Evolutionary conservation across 2,113 vertebrate genomes (phyloP).

Genomic region (Gasterosteus nipponicus): DNA sequence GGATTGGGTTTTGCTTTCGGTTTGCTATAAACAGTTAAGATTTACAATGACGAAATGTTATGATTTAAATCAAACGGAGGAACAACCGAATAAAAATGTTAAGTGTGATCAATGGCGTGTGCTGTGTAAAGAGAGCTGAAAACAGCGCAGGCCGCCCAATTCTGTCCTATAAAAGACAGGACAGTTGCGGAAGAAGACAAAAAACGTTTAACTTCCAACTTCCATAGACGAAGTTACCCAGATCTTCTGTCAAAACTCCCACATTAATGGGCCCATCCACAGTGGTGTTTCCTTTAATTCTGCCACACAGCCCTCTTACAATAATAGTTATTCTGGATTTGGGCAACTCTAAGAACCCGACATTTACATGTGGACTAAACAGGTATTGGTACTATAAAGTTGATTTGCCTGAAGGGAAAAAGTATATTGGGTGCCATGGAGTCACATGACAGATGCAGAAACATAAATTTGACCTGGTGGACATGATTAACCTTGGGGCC

Average conservation of each 20-base stretch:
- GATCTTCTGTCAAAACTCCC: background rate
- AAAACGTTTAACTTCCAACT: background rate
- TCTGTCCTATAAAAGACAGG: background rate
- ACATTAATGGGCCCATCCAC: background rate
- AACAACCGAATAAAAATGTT: background rate
- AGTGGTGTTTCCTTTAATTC: background rate
- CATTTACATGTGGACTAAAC: background rate
- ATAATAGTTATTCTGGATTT: background rate
- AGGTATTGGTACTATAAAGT: background rate
- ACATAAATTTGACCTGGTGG: background rate
- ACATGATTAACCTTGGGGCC: background rate
- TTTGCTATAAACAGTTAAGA: background rate
- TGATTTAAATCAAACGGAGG: background rate
- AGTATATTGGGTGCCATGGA: background rate
- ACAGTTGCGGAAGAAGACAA: background rate
- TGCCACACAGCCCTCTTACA: background rate
- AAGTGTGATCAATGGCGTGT: background rate
- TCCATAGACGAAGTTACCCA: background rate
- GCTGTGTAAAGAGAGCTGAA: background rate
- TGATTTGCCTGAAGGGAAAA: background rate
- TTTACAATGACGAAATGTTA: too few species aligned
- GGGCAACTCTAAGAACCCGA: background rate
- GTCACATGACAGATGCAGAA: background rate
- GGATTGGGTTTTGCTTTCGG: background rate
- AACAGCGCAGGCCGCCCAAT: background rate